A percentile compares a stretch with the other conserved stretches of the same genome.
Conservation (phyloP, 2,797 vertebrate genomes). For the Artibeus lituratus region DNA sequence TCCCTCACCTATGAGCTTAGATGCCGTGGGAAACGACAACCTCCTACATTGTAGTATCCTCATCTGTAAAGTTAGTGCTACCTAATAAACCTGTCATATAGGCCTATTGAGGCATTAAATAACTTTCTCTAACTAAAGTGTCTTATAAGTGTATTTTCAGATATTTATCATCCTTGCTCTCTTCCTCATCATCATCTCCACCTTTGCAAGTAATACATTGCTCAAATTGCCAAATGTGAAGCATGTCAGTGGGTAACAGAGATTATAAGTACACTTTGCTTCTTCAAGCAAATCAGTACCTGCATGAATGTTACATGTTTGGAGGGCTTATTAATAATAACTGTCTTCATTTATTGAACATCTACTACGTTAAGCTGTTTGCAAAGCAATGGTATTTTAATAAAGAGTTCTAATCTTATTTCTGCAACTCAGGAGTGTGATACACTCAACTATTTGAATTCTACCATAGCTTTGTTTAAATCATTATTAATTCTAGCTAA, state of each 20-base stretch:
- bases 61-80: background rate
- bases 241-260: background rate
- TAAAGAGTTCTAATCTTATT: background rate
- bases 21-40: background rate
- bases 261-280: background rate
- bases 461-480: background rate
- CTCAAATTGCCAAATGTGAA: background rate
- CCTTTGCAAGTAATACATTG: background rate
- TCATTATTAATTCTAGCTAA: background rate
- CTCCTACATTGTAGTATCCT: background rate
- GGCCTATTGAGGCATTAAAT: background rate
- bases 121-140: background rate
- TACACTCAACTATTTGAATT: constrained; percentile 11
- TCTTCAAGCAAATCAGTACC: background rate
- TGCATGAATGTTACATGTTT: background rate
- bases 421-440: background rate
- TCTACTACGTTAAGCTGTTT: background rate
- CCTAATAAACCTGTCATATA: background rate
- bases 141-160: background rate
- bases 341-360: background rate
- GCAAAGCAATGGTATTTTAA: background rate
- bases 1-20: background rate
- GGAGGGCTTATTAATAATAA: background rate
- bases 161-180: background rate
- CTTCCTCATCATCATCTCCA: background rate